These are phyloP conservation scores for Sphenodon punctatus DNA, from an alignment of 2,797 vertebrate genomes.

Conservation along the genomic window DNA sequence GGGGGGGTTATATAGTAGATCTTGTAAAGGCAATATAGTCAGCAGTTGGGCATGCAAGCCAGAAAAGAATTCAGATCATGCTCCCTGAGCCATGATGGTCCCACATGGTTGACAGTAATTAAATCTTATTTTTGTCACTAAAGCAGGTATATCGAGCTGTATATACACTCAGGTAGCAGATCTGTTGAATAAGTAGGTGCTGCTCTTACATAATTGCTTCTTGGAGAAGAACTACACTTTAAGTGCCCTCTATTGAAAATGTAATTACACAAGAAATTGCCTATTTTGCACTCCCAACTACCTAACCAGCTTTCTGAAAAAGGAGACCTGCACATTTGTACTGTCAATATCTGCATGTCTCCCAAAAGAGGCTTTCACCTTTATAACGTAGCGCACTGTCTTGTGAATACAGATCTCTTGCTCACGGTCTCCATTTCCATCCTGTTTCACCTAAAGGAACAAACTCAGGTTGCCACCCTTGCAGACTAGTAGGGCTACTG, in stretches of 20 bases:
- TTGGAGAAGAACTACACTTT: neutral
- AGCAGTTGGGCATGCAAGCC: slow-evolving; percentile 36
- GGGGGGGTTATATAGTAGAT: slow-evolving; percentile 15
- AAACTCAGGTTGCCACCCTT: neutral
- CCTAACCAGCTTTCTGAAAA: neutral
- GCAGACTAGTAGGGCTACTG: too few species aligned
- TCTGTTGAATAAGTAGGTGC: neutral
- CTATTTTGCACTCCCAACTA: neutral
- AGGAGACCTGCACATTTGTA: neutral
- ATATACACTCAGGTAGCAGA: neutral
- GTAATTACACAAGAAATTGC: neutral
- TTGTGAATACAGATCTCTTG: neutral
- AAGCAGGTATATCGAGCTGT: neutral
- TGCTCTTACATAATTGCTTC: neutral
- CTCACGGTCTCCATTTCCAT: neutral
- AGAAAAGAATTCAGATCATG: slow-evolving; percentile 42
- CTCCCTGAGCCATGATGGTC: slow-evolving; percentile 8
- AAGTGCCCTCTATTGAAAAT: neutral
- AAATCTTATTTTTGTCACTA: neutral
- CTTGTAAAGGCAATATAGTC: slow-evolving; percentile 47
- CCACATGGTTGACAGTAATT: neutral
- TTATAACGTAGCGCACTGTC: neutral
- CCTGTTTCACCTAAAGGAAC: neutral
- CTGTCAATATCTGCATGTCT: neutral
- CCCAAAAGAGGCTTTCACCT: neutral